These are phyloP conservation scores for Drosophila asahinai DNA, from an alignment of 1,140 invertebrate genomes.

Conservation along the genomic window DNA sequence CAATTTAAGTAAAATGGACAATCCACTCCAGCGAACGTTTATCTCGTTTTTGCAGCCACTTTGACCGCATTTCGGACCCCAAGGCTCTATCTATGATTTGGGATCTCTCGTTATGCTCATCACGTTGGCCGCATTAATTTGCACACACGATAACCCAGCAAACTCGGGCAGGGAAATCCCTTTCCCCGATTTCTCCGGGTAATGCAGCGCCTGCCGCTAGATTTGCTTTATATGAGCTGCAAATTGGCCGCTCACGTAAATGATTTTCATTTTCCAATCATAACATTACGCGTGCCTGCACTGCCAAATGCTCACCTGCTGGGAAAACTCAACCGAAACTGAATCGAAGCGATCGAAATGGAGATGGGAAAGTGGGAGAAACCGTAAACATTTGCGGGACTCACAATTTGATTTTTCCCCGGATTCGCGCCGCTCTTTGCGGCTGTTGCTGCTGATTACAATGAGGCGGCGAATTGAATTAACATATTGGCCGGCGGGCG, in stretches of 20 bases:
- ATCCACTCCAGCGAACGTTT: neutral
- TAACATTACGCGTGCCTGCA: conserved; percentile 76
- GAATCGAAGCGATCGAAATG: neutral
- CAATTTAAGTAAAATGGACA: neutral
- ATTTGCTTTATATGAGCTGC: conserved; percentile 76
- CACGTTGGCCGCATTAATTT: conserved; percentile 75
- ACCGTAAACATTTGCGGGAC: conserved; percentile 43
- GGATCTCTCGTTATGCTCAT: conserved; percentile 60
- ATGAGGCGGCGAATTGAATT: conserved; percentile 72
- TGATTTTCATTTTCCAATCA: conserved; percentile 84
- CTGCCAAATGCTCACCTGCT: conserved; percentile 63
- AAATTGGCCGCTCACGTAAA: conserved; percentile 78
- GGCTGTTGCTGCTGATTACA: conserved; percentile 53
- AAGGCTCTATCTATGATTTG: conserved; percentile 41
- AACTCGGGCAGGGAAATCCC: neutral
- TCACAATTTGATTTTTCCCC: conserved; percentile 27
- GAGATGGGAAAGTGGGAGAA: conserved; percentile 11
- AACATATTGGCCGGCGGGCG: conserved; percentile 67
- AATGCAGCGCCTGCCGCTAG: conserved; percentile 65
- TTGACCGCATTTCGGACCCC: conserved; percentile 18
- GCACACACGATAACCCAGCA: conserved; percentile 57
- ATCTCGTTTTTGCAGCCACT: conserved; percentile 2
- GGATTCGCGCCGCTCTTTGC: conserved; percentile 10
- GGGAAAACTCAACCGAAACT: neutral
- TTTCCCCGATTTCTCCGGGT: conserved; percentile 2